Conservation (phyloP, 1,140 invertebrate genomes). For the Sarcophaga peregrina region DNA sequence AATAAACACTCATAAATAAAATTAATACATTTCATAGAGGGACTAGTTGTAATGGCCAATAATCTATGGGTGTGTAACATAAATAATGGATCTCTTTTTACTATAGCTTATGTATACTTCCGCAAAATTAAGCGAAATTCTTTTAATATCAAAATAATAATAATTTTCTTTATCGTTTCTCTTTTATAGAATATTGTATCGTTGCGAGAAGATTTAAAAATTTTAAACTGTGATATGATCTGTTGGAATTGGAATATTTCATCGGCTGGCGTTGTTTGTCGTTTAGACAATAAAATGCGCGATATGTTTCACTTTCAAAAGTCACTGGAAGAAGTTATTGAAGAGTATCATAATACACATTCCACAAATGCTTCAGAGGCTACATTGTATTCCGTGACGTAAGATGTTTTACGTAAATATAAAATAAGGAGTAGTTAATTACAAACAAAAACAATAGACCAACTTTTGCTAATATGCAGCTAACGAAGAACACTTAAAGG, state of each 20-base stretch:
- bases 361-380: conserved; percentile 18
- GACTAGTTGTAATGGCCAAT: no score
- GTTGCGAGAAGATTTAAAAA: conserved; percentile 56
- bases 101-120: no score
- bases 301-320: conserved; percentile 55
- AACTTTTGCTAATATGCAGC: background rate
- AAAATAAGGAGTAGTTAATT: background rate
- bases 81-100: no score
- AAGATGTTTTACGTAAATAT: background rate
- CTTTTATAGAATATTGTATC: conserved; percentile 57
- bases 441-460: background rate
- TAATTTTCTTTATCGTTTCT: background rate
- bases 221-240: conserved; percentile 58
- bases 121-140: no score
- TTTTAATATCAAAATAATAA: no score
- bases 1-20: no score
- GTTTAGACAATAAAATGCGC: conserved; percentile 54
- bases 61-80: no score
- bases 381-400: background rate
- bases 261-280: conserved; percentile 60
- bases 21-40: no score
- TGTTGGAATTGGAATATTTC: conserved; percentile 64
- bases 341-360: background rate
- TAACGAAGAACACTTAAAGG: background rate
- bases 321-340: conserved; percentile 50